These are phyloP conservation scores for Dermochelys coriacea DNA, from an alignment of 2,797 vertebrate genomes.

Conservation along the genomic window DNA sequence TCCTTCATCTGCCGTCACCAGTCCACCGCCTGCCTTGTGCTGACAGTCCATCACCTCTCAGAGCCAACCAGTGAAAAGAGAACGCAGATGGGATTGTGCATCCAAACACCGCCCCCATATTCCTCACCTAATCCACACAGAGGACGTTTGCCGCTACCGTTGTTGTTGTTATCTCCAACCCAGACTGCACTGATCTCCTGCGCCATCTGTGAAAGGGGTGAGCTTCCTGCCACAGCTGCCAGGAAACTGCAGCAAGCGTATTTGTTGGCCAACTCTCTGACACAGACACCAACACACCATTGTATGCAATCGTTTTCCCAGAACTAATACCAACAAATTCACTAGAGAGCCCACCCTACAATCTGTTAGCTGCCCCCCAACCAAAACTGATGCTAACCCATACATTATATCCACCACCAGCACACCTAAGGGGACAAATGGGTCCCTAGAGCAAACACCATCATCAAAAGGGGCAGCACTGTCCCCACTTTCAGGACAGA, in stretches of 20 bases:
- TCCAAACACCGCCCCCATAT: neutral
- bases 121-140: neutral
- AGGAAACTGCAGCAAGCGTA: conserved; percentile 6
- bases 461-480: rapidly evolving
- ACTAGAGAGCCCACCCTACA: neutral
- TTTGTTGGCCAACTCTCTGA: conserved; percentile 49
- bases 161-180: conserved; percentile 20
- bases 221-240: conserved; percentile 10
- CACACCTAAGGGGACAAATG: neutral
- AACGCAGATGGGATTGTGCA: neutral
- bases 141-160: conserved; percentile 23
- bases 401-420: conserved; percentile 24
- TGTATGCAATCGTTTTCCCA: conserved; percentile 38
- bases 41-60: neutral
- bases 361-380: conserved; percentile 18
- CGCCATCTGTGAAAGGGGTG: conserved; percentile 44
- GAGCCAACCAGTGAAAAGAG: conserved; percentile 6
- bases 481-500: neutral
- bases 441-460: neutral
- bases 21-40: conserved; percentile 20
- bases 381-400: neutral
- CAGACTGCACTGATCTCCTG: neutral
- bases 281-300: conserved; percentile 50
- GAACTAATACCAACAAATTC: conserved; percentile 31
- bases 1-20: neutral